phyloP scores from a whole-genome alignment of 2,888 invertebrate species.

The Eurytoma californica region DNA sequence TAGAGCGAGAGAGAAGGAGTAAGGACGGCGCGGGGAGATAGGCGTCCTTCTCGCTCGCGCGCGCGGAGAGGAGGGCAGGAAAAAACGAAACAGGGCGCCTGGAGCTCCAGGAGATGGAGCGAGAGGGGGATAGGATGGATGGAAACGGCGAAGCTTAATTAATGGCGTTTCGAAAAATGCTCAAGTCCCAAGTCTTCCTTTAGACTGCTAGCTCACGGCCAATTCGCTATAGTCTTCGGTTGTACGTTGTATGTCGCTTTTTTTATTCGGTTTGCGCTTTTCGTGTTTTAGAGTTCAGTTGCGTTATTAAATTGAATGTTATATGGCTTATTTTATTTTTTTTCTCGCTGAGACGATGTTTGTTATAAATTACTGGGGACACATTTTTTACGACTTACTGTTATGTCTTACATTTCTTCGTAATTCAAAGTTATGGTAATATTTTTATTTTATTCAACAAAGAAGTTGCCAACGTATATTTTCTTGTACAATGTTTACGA shows the following conservation, averaged over 20 bases:
- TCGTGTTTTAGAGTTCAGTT: background rate
- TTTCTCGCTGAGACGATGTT: no score
- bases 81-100: background rate
- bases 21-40: constrained; percentile 16
- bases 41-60: constrained; percentile 37
- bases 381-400: no score
- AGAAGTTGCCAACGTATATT: no score
- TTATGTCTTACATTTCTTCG: no score
- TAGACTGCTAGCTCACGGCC: background rate
- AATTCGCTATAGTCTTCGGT: background rate
- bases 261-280: background rate
- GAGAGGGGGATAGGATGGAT: constrained; percentile 43
- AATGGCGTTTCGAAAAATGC: constrained; percentile 55
- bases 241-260: background rate
- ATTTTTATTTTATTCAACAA: no score
- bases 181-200: constrained; percentile 13
- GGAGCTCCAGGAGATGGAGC: constrained; percentile 9
- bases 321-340: no score
- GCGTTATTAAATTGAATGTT: no score
- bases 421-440: no score
- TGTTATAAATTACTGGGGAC: no score
- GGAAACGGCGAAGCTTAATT: constrained; percentile 53
- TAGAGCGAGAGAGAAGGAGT: constrained; percentile 29
- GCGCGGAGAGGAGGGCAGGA: constrained; percentile 4
- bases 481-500: no score